Evolutionary conservation across 2,797 vertebrate species (phyloP).

Genomic region (Rhinoraja longicauda): DNA sequence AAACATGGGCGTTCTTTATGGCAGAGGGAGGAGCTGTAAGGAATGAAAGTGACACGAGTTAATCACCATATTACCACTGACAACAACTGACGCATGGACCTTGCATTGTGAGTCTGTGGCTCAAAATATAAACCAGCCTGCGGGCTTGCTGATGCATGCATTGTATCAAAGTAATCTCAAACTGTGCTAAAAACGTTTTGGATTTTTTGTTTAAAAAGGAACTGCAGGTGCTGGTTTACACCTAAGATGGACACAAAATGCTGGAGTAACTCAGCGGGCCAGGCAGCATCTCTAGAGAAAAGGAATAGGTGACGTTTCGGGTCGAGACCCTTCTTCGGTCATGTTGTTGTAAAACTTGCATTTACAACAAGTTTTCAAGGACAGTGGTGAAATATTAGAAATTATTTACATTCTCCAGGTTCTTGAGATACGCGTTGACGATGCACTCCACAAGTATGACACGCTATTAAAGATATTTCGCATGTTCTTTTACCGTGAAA

Average conservation of each 20-base stretch:
- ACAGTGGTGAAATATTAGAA: neutral
- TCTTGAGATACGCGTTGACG: neutral
- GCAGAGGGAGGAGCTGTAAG: neutral
- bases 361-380: neutral
- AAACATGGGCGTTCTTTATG: neutral
- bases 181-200: neutral
- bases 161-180: neutral
- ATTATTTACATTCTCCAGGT: neutral
- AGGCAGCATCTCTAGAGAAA: too few species aligned
- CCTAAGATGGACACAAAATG: too few species aligned
- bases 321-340: too few species aligned
- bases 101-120: neutral
- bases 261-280: too few species aligned
- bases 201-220: neutral
- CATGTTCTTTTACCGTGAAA: neutral
- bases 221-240: too few species aligned
- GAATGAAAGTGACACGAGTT: neutral
- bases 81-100: neutral
- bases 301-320: too few species aligned
- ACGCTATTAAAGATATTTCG: neutral
- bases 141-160: neutral
- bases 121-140: neutral
- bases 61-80: neutral
- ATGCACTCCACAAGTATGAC: neutral
- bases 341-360: too few species aligned